Conservation (phyloP, 2,888 invertebrate species). For the Phyllotreta striolata region DNA sequence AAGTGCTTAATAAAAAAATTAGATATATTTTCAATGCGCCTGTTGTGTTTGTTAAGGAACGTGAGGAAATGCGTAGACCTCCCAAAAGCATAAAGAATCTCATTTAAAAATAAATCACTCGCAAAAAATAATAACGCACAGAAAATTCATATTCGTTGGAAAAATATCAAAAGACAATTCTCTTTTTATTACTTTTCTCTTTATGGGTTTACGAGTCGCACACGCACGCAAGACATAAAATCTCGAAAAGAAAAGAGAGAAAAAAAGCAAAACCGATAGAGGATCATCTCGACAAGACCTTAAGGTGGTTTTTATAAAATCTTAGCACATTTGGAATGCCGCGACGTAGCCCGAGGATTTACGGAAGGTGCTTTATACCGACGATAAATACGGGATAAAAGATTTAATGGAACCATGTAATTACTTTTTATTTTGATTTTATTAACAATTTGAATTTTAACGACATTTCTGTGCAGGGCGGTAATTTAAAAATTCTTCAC, state of each 20-base stretch:
- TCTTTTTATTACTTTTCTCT: constrained; percentile 48
- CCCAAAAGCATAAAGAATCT: constrained; percentile 43
- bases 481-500: constrained; percentile 13
- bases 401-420: constrained; percentile 27
- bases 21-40: no score
- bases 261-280: constrained; percentile 32
- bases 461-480: not conserved
- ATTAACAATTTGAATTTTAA: constrained; percentile 19
- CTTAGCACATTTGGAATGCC: constrained; percentile 30
- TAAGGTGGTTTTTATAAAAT: constrained; percentile 34
- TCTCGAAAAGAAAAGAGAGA: constrained; percentile 22
- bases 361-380: constrained; percentile 25
- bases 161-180: constrained; percentile 50
- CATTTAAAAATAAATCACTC: constrained; percentile 46
- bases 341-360: constrained; percentile 21
- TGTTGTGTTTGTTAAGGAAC: no score
- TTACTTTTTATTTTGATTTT: constrained; percentile 28
- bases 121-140: constrained; percentile 46
- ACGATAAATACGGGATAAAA: constrained; percentile 30
- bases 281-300: constrained; percentile 14
- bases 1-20: no score
- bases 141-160: constrained; percentile 48
- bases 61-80: constrained; percentile 32
- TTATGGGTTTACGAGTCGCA: constrained; percentile 40
- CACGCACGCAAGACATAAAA: constrained; percentile 45